Evolutionary conservation across 2,113 vertebrate species (phyloP).

Genomic region (Oxyura jamaicensis): DNA sequence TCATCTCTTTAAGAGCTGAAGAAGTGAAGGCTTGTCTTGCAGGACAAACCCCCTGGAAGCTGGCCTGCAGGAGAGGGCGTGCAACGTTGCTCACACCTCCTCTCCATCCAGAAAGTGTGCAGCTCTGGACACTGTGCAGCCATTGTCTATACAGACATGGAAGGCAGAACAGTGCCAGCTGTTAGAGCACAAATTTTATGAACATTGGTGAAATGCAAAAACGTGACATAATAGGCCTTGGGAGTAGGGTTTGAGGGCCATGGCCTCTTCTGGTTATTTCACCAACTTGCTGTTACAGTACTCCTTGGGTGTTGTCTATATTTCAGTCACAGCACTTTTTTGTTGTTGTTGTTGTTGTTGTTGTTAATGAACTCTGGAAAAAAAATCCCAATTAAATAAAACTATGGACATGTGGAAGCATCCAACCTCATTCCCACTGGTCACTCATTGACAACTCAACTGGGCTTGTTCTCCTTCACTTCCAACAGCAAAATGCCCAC

Average conservation of each 20-base stretch:
- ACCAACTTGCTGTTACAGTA: fast-evolving
- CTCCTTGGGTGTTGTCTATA: not conserved
- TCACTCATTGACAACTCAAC: not conserved
- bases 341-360: too few relatives aligned
- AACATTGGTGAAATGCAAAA: not conserved
- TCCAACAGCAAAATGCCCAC: not conserved
- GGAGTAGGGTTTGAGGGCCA: fast-evolving
- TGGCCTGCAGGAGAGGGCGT: not conserved
- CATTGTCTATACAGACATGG: not conserved
- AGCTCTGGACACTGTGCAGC: not conserved
- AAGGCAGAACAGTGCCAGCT: not conserved
- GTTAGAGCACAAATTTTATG: not conserved
- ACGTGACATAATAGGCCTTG: not conserved
- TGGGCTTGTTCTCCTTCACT: not conserved
- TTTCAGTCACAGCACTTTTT: not conserved
- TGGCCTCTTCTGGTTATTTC: not conserved
- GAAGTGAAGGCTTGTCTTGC: not conserved
- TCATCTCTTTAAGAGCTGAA: not conserved
- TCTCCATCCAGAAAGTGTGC: not conserved
- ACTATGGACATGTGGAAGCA: not conserved
- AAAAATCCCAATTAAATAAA: not conserved
- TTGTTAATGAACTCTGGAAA: not conserved
- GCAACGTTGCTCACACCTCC: not conserved
- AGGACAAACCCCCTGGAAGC: not conserved
- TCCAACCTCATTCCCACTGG: not conserved